phyloP scores from a whole-genome alignment of 30 jellyfish, hydroid and myxozoan genomes.

The Pelagia noctiluca region DNA sequence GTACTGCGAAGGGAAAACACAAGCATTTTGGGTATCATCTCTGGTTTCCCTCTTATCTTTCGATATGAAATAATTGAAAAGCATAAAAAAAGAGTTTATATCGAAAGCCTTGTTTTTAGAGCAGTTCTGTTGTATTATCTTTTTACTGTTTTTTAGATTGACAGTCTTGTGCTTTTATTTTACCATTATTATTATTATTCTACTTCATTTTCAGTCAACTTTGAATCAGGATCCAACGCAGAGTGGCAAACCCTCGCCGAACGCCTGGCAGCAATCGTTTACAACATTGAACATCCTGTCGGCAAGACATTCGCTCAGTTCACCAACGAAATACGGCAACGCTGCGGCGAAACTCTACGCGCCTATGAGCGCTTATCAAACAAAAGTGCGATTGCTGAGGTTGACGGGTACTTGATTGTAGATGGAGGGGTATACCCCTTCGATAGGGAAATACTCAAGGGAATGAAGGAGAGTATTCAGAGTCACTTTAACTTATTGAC shows the following conservation, averaged over 20 bases:
- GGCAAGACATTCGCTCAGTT: slow-evolving; percentile 63
- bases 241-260: slow-evolving; percentile 93
- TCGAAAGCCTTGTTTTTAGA: no score
- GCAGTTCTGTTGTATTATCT: no score
- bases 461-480: slow-evolving; percentile 25
- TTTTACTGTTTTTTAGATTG: background rate
- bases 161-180: background rate
- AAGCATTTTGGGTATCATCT: no score
- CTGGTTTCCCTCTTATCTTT: no score
- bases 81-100: no score
- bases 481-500: slow-evolving; percentile 55
- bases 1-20: no score
- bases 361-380: slow-evolving; percentile 51
- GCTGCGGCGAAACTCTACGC: slow-evolving; percentile 63
- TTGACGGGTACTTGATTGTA: slow-evolving; percentile 66
- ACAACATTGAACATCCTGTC: slow-evolving; percentile 65
- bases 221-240: slow-evolving; percentile 44
- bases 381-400: slow-evolving; percentile 36
- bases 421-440: slow-evolving; percentile 48
- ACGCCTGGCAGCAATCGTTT: slow-evolving; percentile 72
- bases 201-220: slow-evolving; percentile 50
- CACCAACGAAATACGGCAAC: slow-evolving; percentile 27
- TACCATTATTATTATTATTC: background rate
- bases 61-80: no score
- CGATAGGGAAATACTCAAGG: slow-evolving; percentile 43